These are phyloP conservation scores for Cochlearius cochlearius DNA, from an alignment of 2,113 vertebrate species.

Conservation along the genomic window DNA sequence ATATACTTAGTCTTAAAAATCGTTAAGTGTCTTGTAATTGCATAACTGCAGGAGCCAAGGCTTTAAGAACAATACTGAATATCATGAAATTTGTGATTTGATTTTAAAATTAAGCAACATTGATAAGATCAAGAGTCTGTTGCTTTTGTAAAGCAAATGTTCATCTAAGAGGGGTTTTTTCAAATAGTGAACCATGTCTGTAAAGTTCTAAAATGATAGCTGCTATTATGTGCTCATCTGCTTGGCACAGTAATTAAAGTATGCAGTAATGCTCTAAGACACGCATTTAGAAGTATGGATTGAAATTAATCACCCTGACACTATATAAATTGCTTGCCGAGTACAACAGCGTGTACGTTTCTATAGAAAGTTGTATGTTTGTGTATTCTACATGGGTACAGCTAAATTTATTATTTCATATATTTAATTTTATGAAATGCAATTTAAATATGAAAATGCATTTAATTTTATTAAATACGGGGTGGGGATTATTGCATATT, in stretches of 20 bases:
- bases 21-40: background rate
- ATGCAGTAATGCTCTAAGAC: background rate
- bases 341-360: background rate
- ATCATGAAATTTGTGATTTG: background rate
- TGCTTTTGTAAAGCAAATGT: background rate
- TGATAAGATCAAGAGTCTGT: background rate
- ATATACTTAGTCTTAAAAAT: background rate
- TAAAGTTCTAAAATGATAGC: background rate
- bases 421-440: background rate
- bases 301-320: background rate
- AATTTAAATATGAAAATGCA: background rate
- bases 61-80: background rate
- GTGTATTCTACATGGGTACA: background rate
- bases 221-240: conserved; percentile 17
- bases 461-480: background rate
- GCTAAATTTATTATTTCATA: background rate
- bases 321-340: background rate
- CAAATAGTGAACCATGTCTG: background rate
- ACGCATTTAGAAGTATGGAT: background rate
- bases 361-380: background rate
- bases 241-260: background rate
- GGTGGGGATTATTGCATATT: accelerated
- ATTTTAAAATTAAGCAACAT: conserved; percentile 10
- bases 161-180: background rate
- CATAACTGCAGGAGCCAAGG: background rate